Conservation (phyloP, 2,797 vertebrate genomes). For the Siniperca scherzeri region DNA sequence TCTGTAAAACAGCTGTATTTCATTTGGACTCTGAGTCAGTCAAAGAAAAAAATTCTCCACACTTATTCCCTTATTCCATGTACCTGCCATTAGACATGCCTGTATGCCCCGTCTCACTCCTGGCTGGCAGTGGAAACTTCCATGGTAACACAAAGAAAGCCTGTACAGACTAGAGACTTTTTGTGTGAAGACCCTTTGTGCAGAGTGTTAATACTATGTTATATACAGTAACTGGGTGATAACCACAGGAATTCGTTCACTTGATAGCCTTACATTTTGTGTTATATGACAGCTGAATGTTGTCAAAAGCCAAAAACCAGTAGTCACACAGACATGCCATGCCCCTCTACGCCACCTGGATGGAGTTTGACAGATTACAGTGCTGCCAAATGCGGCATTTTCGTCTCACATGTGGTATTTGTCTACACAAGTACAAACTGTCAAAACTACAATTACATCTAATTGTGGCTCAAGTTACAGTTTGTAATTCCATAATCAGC, state of each 20-base stretch:
- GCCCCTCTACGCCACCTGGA: slow-evolving; percentile 24
- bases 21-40: slow-evolving; percentile 79
- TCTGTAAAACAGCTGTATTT: slow-evolving; percentile 82
- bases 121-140: slow-evolving; percentile 82
- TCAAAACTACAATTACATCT: slow-evolving; percentile 46
- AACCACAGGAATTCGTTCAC: slow-evolving; percentile 58
- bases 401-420: slow-evolving; percentile 15
- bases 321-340: slow-evolving; percentile 16
- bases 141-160: slow-evolving; percentile 80
- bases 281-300: slow-evolving; percentile 35
- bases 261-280: slow-evolving; percentile 42
- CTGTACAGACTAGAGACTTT: slow-evolving; percentile 69
- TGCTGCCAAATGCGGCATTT: slow-evolving; percentile 25
- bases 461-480: slow-evolving; percentile 36
- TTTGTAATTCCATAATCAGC: slow-evolving; percentile 36
- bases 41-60: slow-evolving; percentile 70
- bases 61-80: slow-evolving; percentile 70
- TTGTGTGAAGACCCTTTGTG: slow-evolving; percentile 73
- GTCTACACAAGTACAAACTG: slow-evolving; percentile 34
- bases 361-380: slow-evolving; percentile 5
- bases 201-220: slow-evolving; percentile 67
- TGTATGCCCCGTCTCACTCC: slow-evolving; percentile 64
- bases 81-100: slow-evolving; percentile 80
- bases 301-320: slow-evolving; percentile 31
- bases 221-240: slow-evolving; percentile 63